A percentile compares a stretch with the other conserved stretches of the same genome.
Evolutionary conservation across 2,888 invertebrate species (phyloP).

Genomic region (Notodonta ziczac): DNA sequence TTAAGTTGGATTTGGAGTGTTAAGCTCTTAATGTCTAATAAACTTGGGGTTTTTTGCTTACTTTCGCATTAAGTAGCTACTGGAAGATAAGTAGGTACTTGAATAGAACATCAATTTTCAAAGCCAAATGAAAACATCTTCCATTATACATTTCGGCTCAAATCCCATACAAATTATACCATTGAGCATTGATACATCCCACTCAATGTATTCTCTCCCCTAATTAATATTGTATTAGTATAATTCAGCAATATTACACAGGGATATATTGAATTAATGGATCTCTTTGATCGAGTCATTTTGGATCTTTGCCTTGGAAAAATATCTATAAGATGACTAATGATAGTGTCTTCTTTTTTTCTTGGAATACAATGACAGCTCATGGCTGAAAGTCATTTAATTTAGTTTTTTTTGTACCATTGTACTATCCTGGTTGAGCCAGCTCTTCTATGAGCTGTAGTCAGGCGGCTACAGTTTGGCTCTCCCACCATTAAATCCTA

Average conservation of each 20-base stretch:
- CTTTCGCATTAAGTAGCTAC: too few species aligned
- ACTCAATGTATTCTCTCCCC: not conserved
- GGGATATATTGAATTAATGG: conserved; percentile 1
- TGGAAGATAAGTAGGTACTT: too few species aligned
- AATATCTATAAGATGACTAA: not conserved
- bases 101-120: not conserved
- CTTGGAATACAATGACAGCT: too few species aligned
- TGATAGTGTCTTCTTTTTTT: too few species aligned
- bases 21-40: too few species aligned
- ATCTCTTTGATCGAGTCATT: not conserved
- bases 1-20: not conserved
- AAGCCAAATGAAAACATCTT: not conserved
- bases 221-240: conserved; percentile 1
- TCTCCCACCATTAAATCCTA: too few species aligned
- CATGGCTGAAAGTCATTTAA: too few species aligned
- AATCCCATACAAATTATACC: not conserved
- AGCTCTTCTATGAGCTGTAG: too few species aligned
- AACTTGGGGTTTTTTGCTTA: too few species aligned
- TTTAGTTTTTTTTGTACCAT: too few species aligned
- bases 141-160: not conserved
- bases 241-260: not conserved
- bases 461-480: too few species aligned
- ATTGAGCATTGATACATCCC: not conserved
- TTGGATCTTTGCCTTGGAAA: not conserved
- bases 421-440: too few species aligned